phyloP scores from a whole-genome alignment of 2,797 vertebrate genomes.

The Naso thynnoides region DNA sequence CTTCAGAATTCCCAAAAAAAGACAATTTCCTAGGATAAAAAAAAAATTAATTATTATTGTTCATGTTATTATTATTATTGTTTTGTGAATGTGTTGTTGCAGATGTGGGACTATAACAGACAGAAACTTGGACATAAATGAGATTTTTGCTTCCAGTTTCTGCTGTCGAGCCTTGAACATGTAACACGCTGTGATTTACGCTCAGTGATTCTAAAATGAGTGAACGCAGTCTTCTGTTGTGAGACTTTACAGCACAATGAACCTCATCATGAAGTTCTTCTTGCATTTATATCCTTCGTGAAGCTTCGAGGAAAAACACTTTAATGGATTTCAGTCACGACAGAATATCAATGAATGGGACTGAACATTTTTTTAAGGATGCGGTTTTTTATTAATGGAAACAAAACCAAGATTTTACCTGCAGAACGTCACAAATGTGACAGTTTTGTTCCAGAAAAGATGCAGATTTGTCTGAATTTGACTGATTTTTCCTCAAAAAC shows the following conservation, averaged over 20 bases:
- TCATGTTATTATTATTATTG: no score
- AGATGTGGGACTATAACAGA: no score
- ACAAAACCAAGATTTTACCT: neutral
- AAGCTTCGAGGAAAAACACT: neutral
- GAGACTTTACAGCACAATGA: neutral
- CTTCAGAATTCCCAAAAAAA: neutral
- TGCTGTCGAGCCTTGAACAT: neutral
- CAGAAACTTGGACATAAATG: neutral
- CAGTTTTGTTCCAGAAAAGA: neutral
- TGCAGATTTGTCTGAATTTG: neutral
- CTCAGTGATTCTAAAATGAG: neutral
- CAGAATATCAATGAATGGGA: neutral
- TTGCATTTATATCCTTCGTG: neutral
- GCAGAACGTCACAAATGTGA: neutral
- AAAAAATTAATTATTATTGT: no score
- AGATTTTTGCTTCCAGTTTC: neutral
- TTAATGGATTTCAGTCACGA: neutral
- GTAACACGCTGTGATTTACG: conserved; percentile 4
- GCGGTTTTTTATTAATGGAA: neutral
- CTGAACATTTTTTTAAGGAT: conserved; percentile 1
- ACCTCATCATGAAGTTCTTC: neutral
- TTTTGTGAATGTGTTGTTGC: no score
- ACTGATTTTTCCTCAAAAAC: neutral
- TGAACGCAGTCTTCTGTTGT: neutral
- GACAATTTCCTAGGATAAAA: no score